Conservation (phyloP, 2,113 vertebrate species). For the Phrynosoma blainvillii region DNA sequence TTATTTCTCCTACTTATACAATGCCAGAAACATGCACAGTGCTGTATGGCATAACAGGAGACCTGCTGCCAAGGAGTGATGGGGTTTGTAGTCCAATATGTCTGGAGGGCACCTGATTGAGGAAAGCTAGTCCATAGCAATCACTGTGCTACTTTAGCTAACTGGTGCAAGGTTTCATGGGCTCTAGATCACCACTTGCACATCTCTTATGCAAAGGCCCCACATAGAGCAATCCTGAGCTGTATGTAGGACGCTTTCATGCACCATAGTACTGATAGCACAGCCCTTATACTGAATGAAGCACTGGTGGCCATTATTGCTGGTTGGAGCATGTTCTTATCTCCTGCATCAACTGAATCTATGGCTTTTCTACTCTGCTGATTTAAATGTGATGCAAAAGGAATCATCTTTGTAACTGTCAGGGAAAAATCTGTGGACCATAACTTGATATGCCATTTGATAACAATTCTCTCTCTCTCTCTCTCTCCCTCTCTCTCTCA, state of each 20-base stretch:
- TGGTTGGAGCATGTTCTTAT: background rate
- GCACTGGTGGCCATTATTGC: background rate
- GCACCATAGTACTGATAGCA: background rate
- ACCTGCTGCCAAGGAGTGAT: background rate
- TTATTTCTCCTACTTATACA: background rate
- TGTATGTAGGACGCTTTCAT: background rate
- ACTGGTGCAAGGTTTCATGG: background rate
- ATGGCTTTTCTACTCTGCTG: background rate
- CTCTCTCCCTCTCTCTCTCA: background rate
- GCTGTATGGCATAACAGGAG: background rate
- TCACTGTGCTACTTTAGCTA: background rate
- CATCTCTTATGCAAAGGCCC: background rate
- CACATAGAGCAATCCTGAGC: background rate
- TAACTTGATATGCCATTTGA: background rate
- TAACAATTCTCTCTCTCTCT: background rate
- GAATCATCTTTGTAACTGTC: background rate
- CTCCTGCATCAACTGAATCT: background rate
- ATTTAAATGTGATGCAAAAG: background rate
- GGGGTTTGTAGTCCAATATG: background rate
- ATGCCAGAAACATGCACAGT: too few species aligned
- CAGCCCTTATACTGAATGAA: background rate
- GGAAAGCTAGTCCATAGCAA: background rate
- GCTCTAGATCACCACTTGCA: background rate
- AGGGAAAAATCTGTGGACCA: background rate
- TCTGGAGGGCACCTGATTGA: background rate